phyloP scores from a whole-genome alignment of 2,888 invertebrate species.

The Tinea pellionella region DNA sequence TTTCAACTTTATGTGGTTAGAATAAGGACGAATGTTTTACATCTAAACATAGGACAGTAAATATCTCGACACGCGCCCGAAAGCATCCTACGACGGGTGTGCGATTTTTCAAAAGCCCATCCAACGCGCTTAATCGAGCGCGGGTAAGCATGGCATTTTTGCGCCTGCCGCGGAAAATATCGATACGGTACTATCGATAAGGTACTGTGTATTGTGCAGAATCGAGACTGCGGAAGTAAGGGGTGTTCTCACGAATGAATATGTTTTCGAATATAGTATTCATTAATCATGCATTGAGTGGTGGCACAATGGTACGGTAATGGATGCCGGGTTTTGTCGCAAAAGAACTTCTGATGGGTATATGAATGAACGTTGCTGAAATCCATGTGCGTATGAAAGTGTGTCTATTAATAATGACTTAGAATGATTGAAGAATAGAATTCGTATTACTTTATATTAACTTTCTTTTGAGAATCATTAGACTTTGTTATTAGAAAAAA shows the following conservation, averaged over 20 bases:
- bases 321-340: conserved; percentile 48
- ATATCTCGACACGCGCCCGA: conserved; percentile 11
- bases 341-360: conserved; percentile 33
- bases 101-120: conserved; percentile 54
- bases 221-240: conserved; percentile 30
- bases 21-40: conserved; percentile 21
- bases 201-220: conserved; percentile 21
- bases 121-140: conserved; percentile 60
- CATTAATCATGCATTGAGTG: conserved; percentile 65
- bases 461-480: neutral
- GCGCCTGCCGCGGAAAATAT: conserved; percentile 53
- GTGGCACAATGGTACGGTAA: conserved; percentile 44
- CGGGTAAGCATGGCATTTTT: conserved; percentile 60
- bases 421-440: neutral
- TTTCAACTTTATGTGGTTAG: conserved; percentile 24
- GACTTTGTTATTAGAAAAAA: neutral
- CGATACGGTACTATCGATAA: conserved; percentile 30
- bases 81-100: conserved; percentile 29
- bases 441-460: neutral
- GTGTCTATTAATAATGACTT: neutral
- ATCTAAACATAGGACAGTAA: neutral
- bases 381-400: conserved; percentile 6
- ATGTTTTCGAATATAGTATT: conserved; percentile 47
- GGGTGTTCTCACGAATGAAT: conserved; percentile 49
- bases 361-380: conserved; percentile 26